Conservation (phyloP, 2,797 vertebrate species). For the Hybognathus amarus region DNA sequence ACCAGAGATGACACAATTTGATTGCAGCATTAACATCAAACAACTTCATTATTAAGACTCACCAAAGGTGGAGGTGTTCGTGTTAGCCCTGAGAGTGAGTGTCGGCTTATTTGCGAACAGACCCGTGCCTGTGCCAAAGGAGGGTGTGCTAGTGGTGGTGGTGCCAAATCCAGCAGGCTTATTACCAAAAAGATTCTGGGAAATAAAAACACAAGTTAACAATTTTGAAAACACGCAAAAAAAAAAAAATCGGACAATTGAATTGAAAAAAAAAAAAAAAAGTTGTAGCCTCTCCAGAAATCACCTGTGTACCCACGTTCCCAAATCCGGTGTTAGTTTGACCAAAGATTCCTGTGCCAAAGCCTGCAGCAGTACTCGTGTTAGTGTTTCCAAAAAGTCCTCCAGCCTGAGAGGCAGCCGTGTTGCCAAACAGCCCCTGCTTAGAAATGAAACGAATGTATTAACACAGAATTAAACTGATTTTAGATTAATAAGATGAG, state of each 20-base stretch:
- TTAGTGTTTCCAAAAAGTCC: constrained; percentile 89
- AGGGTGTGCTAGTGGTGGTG: constrained; percentile 92
- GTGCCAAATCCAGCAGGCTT: constrained; percentile 90
- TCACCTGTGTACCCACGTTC: constrained; percentile 84
- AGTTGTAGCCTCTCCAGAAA: background rate
- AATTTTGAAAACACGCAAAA: background rate
- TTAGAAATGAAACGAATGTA: background rate
- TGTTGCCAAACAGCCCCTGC: constrained; percentile 92
- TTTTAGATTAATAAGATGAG: background rate
- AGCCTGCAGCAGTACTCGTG: constrained; percentile 87
- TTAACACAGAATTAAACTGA: background rate
- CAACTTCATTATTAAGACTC: constrained; percentile 47
- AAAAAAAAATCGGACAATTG: background rate
- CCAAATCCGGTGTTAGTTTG: constrained; percentile 86
- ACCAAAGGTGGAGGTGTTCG: constrained; percentile 82
- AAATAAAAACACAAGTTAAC: background rate
- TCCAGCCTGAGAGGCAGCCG: constrained; percentile 82
- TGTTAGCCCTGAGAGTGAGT: constrained; percentile 79
- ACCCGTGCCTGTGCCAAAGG: constrained; percentile 87
- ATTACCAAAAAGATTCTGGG: constrained; percentile 89
- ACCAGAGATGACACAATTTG: background rate
- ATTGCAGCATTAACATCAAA: background rate
- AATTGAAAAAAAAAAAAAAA: background rate
- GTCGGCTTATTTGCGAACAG: constrained; percentile 89
- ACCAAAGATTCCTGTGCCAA: constrained; percentile 90